Evolutionary conservation across 2,797 vertebrate species (phyloP).

Genomic region (Psittacula derbiana): DNA sequence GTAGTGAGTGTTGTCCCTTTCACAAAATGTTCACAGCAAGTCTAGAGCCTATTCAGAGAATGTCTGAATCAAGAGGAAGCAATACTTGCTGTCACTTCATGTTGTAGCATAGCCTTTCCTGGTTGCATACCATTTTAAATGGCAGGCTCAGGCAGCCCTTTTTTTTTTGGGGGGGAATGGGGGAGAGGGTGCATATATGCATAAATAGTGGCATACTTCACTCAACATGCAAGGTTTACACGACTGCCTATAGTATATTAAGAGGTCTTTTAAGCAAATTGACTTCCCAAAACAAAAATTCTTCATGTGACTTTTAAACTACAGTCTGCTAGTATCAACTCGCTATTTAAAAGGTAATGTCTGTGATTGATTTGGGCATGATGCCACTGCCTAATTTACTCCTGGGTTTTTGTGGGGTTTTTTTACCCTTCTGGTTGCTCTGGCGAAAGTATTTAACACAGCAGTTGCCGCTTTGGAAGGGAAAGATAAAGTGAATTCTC

Average conservation of each 20-base stretch:
- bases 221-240: not conserved
- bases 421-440: slow-evolving; percentile 25
- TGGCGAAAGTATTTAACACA: slow-evolving; percentile 47
- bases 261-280: slow-evolving; percentile 29
- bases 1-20: not conserved
- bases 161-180: not conserved
- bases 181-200: not conserved
- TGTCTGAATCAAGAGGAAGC: not conserved
- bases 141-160: not conserved
- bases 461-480: slow-evolving; percentile 39
- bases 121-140: not conserved
- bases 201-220: not conserved
- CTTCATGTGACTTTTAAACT: slow-evolving; percentile 11
- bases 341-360: slow-evolving; percentile 58
- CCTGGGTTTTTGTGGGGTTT: slow-evolving; percentile 27
- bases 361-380: slow-evolving; percentile 62
- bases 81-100: not conserved
- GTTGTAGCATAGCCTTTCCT: not conserved
- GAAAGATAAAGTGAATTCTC: slow-evolving; percentile 58
- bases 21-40: not conserved
- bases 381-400: slow-evolving; percentile 67
- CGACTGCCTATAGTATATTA: not conserved
- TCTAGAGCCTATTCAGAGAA: not conserved
- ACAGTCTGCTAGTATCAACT: slow-evolving; percentile 42
- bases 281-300: slow-evolving; percentile 42